phyloP scores from a whole-genome alignment of 2,888 invertebrate species.

The Nudaria mundana region DNA sequence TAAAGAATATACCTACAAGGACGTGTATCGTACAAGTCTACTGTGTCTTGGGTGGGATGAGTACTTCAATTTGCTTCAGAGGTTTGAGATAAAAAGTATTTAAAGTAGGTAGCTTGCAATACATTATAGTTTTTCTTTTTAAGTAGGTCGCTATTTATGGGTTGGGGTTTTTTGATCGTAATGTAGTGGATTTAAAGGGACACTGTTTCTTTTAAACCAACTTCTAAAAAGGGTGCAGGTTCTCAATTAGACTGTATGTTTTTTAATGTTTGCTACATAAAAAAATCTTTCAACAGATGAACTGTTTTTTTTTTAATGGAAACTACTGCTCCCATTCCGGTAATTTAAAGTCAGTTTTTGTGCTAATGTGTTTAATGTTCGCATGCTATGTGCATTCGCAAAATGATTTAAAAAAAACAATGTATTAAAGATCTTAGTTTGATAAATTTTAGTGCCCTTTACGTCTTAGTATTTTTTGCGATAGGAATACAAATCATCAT shows the following conservation, averaged over 20 bases:
- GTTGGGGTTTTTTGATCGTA: slow-evolving; percentile 26
- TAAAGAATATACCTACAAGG: slow-evolving; percentile 31
- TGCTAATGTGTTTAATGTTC: too few relatives aligned
- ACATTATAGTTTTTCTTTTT: slow-evolving; percentile 30
- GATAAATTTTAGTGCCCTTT: not conserved
- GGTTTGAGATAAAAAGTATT: slow-evolving; percentile 44
- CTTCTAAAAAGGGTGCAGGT: too few relatives aligned
- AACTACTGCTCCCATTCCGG: too few relatives aligned
- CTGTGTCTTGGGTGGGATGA: slow-evolving; percentile 38
- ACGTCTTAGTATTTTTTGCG: not conserved
- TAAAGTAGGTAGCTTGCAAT: slow-evolving; percentile 38
- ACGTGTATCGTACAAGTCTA: slow-evolving; percentile 34
- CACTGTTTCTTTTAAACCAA: slow-evolving; percentile 7
- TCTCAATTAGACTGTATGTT: too few relatives aligned
- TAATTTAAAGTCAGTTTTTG: too few relatives aligned
- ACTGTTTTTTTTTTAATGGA: too few relatives aligned
- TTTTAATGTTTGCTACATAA: too few relatives aligned
- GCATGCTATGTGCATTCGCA: too few relatives aligned
- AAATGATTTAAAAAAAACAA: too few relatives aligned
- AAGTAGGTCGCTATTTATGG: slow-evolving; percentile 17
- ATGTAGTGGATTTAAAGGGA: slow-evolving; percentile 28
- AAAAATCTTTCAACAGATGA: too few relatives aligned
- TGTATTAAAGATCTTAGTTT: too few relatives aligned
- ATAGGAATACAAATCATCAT: slow-evolving; percentile 50
- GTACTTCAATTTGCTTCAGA: slow-evolving; percentile 39